Base-by-base conservation (phyloP, 2,113 vertebrate species). In the Spea multiplicata region DNA sequence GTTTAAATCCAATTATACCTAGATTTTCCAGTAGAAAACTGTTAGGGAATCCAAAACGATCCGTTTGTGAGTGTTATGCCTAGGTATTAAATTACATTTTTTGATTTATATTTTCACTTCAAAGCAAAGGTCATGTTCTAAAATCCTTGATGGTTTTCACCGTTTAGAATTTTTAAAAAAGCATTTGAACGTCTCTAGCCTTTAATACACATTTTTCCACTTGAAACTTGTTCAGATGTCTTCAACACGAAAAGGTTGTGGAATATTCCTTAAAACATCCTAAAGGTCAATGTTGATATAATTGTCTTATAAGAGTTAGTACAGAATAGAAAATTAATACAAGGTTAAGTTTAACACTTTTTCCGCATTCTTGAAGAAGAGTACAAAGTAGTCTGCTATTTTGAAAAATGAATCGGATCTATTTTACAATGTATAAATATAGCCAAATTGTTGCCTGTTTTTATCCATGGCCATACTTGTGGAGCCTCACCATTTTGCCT, bases 121-220 rank as follows among this genome's bases (percentile, higher is more conserved):
- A 68, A 76, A 76, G 65, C 64, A 76, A 68, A 76, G 74, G 74
- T 76, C 64, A 76, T 66, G 13, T 68, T 76, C 68, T 76, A 76
- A 64, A 67, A 76, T 68, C 65, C 48, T 76, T 76, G 64, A 76
- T 55, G 49, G 50, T 57, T 76, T 76, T 12, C 30, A 68, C 49
- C 65, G 68, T 68, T 76, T 76, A 68, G 50, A 44, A 46, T 30
- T 30, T 30, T 68, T 48, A 75, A 68, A 76, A 76, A 68, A 67
- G 13, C 12, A 44, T 46, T 45, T 46, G 68, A 53, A 55, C n/a
- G 52, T 68, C 14, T 57, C 4, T 59, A 57, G 66, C 74, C 5
- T 52, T 76, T 67, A 68, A 76, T 8, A 47, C 47, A 57, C 8
- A 14, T 14, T 50, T 76, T 67, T 30, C 30, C 65, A 7, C 8